Percentiles rank a stretch among this genome's conserved stretches.
Conservation (phyloP, 2,888 invertebrate species). For the Lasioglossum vierecki region DNA sequence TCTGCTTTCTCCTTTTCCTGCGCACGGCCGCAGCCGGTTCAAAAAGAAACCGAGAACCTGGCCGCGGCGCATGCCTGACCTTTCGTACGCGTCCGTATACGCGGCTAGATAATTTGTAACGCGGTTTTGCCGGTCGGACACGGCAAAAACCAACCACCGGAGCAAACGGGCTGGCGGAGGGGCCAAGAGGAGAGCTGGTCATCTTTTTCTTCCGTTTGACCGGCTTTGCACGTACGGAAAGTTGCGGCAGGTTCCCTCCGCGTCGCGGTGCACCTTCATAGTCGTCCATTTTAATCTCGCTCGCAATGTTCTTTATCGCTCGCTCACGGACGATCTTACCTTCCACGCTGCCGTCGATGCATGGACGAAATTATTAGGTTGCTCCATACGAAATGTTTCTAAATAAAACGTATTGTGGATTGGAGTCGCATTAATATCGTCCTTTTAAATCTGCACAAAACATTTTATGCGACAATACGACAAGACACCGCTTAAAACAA, state of each 20-base stretch:
- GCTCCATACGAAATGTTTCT: neutral
- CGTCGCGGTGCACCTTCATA: conserved; percentile 39
- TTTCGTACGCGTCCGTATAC: conserved; percentile 55
- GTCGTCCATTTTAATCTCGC: conserved; percentile 17
- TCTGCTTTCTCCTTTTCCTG: conserved; percentile 26
- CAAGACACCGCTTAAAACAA: no score
- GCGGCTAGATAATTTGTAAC: conserved; percentile 73
- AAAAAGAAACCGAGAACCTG: conserved; percentile 47
- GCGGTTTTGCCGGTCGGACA: conserved; percentile 67
- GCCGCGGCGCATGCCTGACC: conserved; percentile 60
- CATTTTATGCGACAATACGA: no score
- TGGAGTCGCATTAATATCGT: no score
- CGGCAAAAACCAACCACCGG: conserved; percentile 64
- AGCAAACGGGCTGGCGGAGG: neutral
- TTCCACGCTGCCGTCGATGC: neutral
- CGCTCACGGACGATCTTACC: neutral
- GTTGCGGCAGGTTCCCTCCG: conserved; percentile 37
- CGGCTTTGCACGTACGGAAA: conserved; percentile 38
- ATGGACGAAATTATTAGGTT: neutral
- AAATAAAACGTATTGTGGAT: neutral
- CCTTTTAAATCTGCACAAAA: no score
- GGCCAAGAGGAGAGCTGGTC: conserved; percentile 20
- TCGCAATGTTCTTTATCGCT: conserved; percentile 38
- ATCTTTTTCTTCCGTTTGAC: conserved; percentile 49
- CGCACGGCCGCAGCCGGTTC: conserved; percentile 33